phyloP scores from a whole-genome alignment of 2,888 invertebrate genomes.

The Ochlodes sylvanus region DNA sequence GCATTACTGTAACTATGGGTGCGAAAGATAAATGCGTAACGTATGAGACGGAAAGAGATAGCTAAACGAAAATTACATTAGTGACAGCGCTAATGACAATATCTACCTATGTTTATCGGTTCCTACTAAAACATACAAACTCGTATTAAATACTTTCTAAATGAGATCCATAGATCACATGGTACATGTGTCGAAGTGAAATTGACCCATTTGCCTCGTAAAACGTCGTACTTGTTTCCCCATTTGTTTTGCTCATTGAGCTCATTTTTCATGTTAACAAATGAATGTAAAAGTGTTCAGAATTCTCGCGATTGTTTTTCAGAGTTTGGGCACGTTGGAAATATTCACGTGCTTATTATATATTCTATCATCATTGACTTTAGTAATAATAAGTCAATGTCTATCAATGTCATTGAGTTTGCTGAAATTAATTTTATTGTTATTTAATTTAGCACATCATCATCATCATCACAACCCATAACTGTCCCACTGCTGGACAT shows the following conservation, averaged over 20 bases:
- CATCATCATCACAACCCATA: too few species aligned
- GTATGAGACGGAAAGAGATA: too few species aligned
- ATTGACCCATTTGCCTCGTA: conserved; percentile 17
- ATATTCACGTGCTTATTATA: neutral
- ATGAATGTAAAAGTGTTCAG: conserved; percentile 11
- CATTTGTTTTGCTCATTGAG: conserved; percentile 20
- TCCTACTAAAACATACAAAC: too few species aligned
- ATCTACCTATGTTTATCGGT: neutral
- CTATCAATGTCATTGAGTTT: neutral
- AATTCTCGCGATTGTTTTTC: conserved; percentile 14
- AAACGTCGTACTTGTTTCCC: conserved; percentile 16
- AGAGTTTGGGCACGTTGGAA: neutral
- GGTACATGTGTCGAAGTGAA: neutral
- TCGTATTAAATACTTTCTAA: neutral
- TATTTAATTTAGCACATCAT: neutral
- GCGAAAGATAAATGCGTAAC: too few species aligned
- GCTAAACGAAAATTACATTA: too few species aligned
- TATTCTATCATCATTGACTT: neutral
- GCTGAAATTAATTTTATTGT: conserved; percentile 5
- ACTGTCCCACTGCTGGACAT: too few species aligned
- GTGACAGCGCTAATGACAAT: too few species aligned
- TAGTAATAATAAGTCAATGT: too few species aligned
- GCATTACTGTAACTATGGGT: too few species aligned
- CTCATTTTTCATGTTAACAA: conserved; percentile 22
- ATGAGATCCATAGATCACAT: neutral